phyloP scores from a whole-genome alignment of 64 coral and sea anemone genomes.

The Cladopsammia gracilis region DNA sequence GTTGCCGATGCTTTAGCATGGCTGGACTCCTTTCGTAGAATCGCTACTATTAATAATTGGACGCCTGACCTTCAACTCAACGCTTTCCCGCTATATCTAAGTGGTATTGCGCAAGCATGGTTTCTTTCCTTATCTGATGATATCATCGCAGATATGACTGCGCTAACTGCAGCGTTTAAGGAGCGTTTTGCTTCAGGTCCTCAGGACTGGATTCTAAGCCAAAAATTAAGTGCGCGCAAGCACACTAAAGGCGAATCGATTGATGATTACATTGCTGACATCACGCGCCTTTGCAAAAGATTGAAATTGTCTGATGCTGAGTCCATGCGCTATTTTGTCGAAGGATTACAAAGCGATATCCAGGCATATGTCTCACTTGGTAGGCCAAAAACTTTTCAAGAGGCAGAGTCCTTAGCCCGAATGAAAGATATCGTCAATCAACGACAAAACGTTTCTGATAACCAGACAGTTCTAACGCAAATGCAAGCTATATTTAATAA shows the following conservation, averaged over 20 bases:
- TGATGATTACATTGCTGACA: neutral
- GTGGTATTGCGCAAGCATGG: no score
- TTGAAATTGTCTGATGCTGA: neutral
- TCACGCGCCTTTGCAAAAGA: neutral
- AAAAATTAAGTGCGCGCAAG: neutral
- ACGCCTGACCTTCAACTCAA: no score
- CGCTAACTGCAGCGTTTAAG: neutral
- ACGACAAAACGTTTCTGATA: no score
- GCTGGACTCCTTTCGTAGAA: no score
- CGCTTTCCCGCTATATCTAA: no score
- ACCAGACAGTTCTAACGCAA: no score
- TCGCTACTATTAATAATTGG: no score
- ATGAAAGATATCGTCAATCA: neutral
- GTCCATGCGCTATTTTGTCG: slow-evolving; percentile 18
- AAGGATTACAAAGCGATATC: neutral
- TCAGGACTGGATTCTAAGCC: neutral
- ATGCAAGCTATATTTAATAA: no score
- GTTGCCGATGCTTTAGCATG: no score
- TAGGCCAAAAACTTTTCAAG: neutral
- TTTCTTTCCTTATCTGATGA: no score
- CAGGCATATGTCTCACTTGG: no score
- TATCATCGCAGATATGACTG: no score
- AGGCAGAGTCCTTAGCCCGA: slow-evolving; percentile 9
- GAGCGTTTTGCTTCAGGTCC: neutral
- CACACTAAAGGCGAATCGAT: neutral